Percentiles rank a stretch among this genome's conserved stretches.
Conservation (phyloP, 2,888 invertebrate species). For the Brachyopa scutellaris region DNA sequence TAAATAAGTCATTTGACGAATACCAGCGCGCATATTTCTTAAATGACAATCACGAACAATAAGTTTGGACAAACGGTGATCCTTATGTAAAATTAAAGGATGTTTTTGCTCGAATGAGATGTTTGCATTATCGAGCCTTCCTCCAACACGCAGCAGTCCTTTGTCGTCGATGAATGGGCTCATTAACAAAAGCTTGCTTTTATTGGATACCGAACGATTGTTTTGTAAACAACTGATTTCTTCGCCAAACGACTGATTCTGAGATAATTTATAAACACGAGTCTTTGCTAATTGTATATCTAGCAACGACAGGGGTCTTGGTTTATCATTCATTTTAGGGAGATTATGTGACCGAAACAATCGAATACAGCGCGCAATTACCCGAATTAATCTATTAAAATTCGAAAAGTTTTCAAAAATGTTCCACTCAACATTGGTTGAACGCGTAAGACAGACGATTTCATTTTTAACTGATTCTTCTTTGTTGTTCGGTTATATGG, state of each 20-base stretch:
- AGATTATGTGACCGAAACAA: conserved; percentile 23
- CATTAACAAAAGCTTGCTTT: conserved; percentile 36
- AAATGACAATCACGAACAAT: conserved; percentile 58
- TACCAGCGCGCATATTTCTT: conserved; percentile 57
- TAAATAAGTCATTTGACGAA: conserved; percentile 56
- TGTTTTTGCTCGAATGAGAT: conserved; percentile 60
- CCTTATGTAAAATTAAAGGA: conserved; percentile 62
- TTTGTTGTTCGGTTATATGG: neutral
- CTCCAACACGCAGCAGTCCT: conserved; percentile 65
- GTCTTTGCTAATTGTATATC: conserved; percentile 39
- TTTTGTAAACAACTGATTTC: conserved; percentile 25
- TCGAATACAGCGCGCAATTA: conserved; percentile 46
- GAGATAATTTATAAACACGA: conserved; percentile 26
- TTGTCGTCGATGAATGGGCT: conserved; percentile 58
- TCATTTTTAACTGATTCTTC: conserved; percentile 22
- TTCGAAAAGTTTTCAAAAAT: conserved; percentile 35
- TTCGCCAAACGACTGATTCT: conserved; percentile 5
- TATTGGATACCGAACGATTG: conserved; percentile 23
- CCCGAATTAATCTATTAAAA: conserved; percentile 21
- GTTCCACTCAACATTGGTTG: neutral
- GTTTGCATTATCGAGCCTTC: conserved; percentile 58
- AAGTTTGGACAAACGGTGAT: conserved; percentile 32
- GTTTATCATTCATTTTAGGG: neutral
- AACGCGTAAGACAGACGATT: neutral
- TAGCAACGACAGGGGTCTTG: conserved; percentile 1